These are phyloP conservation scores for Cyprinodon brontotheroides DNA, from an alignment of 2,113 vertebrate genomes.

Conservation along the genomic window DNA sequence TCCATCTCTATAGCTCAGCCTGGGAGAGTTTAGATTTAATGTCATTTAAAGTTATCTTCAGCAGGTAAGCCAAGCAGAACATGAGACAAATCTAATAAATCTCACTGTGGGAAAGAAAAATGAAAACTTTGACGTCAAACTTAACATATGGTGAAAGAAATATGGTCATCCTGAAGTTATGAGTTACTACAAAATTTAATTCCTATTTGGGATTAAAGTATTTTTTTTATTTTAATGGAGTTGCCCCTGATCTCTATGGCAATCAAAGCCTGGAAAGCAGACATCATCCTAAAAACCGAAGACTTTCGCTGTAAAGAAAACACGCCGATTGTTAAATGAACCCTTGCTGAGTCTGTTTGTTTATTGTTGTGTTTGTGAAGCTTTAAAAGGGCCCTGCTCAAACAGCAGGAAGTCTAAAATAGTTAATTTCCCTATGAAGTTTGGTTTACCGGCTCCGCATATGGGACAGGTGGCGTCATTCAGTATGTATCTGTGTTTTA, in stretches of 20 bases:
- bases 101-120: not conserved
- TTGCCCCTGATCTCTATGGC: not conserved
- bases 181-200: no score
- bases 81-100: slow-evolving; percentile 24
- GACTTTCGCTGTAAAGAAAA: not conserved
- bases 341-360: accelerated
- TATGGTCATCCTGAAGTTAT: not conserved
- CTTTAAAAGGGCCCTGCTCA: not conserved
- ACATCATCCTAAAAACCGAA: not conserved
- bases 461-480: not conserved
- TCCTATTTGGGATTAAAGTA: no score
- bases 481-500: not conserved
- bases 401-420: not conserved
- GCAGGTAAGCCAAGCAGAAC: slow-evolving; percentile 18
- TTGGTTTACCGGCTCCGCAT: not conserved
- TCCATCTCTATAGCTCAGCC: slow-evolving; percentile 65
- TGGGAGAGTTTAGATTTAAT: slow-evolving; percentile 17
- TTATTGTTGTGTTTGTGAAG: accelerated
- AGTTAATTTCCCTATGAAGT: not conserved
- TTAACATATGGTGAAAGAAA: not conserved
- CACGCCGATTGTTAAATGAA: slow-evolving; percentile 4
- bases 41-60: slow-evolving; percentile 9
- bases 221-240: no score
- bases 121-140: not conserved
- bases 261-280: not conserved